Base-by-base conservation (phyloP, 92 coral and sea anemone species). In the Pocillopora grandis region DNA sequence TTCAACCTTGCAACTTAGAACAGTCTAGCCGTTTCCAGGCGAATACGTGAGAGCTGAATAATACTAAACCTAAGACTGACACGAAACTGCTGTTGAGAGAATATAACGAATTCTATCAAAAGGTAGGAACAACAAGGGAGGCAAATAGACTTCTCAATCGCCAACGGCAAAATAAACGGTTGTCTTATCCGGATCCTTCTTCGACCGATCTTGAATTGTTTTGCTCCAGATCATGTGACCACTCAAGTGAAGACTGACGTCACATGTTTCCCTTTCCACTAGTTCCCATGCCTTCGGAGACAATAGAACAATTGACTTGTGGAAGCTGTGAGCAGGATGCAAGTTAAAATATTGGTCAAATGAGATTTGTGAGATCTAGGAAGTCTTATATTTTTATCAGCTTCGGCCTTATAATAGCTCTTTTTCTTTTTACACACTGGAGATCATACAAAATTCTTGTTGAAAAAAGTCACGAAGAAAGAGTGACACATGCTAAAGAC, bases 351-450 rank as follows among this genome's bases (percentile, higher is more conserved):
- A 60, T 56, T 23, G 14, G 37, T 68, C 19, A 80, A 69, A 83
- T 83, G 86, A 83, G 19, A 75, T 83, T 83, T 56, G 20, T 17
- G 14, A 73, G 80, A 63, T 42, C 79, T 12, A 52, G 64, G 64
- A 83, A 62, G 64, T 75, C 31, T 52, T 83, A 62, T 35, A 36
- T 83, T 27, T 52, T 83, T 64, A 27, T 35, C 72, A 83, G 86
- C 52, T 73, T 83, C 72, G 79, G 56, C 57, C 12, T 84, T 67
- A 76, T 76, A 21, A n/a, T 77, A 19, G 35, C 55, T 14, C 60
- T 84, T 20, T 66, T 84, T 61, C 67, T 77, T 13, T 66, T 76
- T 16, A 57, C 83, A n/a, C 88, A 84, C 72, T 84, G 88, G 88
- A 76, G 33, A 76, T 64, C 83, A 36, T 52, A 76, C 88, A 76